Base-by-base conservation (phyloP, 1,140 invertebrate genomes). In the Neotoxoptera formosana region DNA sequence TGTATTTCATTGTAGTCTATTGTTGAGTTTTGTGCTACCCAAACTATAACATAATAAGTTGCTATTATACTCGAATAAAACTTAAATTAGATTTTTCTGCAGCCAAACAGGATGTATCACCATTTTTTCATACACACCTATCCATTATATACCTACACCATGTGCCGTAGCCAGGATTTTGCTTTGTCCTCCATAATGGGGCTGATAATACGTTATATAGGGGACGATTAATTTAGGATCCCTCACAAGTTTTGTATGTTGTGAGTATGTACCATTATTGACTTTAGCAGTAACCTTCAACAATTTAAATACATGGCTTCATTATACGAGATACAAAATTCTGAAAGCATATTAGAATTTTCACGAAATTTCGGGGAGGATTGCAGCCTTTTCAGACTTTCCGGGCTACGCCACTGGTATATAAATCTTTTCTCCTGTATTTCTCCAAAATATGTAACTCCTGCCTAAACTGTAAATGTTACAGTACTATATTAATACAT, bases 1-100 rank as follows among this genome's bases (percentile, higher is more conserved):
- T 94, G 96, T 96, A 95, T 95, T 96, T 95, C 60, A 6, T 76
- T 76, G 14, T 34, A 76, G 60, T n/a, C 11, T 17, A n/a, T 67
- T n/a, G 60, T n/a, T n/a, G 30, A 67, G 17, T n/a, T 34, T 76
- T n/a, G 60, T 76, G 60, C 17, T 1, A 76, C 14, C n/a, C 60
- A 76, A 76, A 76, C 60, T 76, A 76, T 76, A n/a, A 76, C 17
- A 67, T n/a, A n/a, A 67, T n/a, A n/a, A 67, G n/a, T 1, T n/a
- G 8, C 30, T n/a, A 4, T 20, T 53, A 51, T 53, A 53, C 51
- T 30, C 25, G 25, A 60, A 30, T 60, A 60, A 11, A 60, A 30
- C 25, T 9, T 60, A 23, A 7, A 60, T 60, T 60, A 0, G 4
- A 30, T 30, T 30, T 30, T 30, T 14, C 20, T 30, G 9, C 56